Conservation (phyloP, 1,140 invertebrate genomes). For the Thaumatotibia leucotreta region DNA sequence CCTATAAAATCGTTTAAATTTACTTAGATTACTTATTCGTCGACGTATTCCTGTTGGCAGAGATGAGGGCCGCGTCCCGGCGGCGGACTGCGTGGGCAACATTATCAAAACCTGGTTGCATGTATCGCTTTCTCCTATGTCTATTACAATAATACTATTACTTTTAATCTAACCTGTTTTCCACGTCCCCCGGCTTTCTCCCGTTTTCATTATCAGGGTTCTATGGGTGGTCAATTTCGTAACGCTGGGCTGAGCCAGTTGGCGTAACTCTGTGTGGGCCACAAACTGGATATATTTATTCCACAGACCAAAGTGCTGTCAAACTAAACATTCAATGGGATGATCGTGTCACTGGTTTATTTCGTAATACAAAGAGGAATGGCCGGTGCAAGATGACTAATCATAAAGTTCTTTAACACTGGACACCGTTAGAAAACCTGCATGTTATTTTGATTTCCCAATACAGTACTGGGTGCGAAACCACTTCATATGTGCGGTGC, state of each 20-base stretch:
- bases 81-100: not conserved
- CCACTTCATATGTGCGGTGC: not conserved
- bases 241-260: not conserved
- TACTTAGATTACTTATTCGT: no score
- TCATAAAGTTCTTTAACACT: not conserved
- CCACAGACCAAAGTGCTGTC: not conserved
- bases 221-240: constrained; percentile 12
- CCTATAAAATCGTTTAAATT: no score
- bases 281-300: constrained; percentile 9
- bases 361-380: not conserved
- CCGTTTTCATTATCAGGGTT: not conserved
- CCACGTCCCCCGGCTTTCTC: not conserved
- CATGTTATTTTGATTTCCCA: not conserved
- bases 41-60: not conserved
- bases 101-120: not conserved
- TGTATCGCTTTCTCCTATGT: not conserved
- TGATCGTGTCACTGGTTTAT: not conserved
- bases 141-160: not conserved
- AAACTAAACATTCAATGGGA: not conserved
- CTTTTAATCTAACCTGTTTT: not conserved
- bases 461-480: not conserved
- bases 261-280: not conserved
- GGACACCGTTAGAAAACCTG: not conserved
- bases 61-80: not conserved
- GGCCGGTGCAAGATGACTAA: not conserved